Evolutionary conservation across 1,140 invertebrate genomes (phyloP).

Genomic region (honey bee (Apis mellifera)): DNA sequence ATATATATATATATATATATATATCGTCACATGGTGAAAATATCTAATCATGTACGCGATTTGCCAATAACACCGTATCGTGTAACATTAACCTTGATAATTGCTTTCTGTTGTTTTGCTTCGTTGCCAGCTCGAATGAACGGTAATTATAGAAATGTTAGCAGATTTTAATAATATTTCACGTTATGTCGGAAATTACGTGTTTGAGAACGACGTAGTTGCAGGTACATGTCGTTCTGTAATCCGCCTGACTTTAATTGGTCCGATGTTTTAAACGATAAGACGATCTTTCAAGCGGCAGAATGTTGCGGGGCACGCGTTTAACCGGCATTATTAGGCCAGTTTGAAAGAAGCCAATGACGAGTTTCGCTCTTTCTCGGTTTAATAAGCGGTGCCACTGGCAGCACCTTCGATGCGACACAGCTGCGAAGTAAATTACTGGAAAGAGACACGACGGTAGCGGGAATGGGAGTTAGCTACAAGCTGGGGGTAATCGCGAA

Average conservation of each 20-base stretch:
- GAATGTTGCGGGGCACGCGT: slow-evolving; percentile 15
- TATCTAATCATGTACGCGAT: slow-evolving; percentile 6
- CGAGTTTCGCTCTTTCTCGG: slow-evolving; percentile 47
- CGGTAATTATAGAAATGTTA: slow-evolving; percentile 47
- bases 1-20: too few relatives aligned
- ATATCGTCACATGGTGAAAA: slow-evolving; percentile 28
- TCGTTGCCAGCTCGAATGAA: slow-evolving; percentile 19
- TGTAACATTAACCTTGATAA: slow-evolving; percentile 52
- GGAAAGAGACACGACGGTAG: slow-evolving; percentile 35
- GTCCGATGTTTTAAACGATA: slow-evolving; percentile 41
- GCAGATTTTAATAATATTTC: slow-evolving; percentile 36
- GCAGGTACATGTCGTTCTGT: slow-evolving; percentile 11
- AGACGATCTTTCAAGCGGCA: slow-evolving; percentile 31
- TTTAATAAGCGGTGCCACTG: slow-evolving; percentile 52
- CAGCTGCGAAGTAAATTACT: slow-evolving; percentile 69
- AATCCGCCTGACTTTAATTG: slow-evolving; percentile 43
- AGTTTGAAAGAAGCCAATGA: slow-evolving; percentile 33
- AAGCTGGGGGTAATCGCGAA: slow-evolving; percentile 65
- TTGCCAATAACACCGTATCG: slow-evolving; percentile 19
- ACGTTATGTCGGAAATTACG: slow-evolving; percentile 25
- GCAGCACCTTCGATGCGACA: slow-evolving; percentile 51
- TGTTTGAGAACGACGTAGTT: slow-evolving; percentile 9
- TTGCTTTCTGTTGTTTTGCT: slow-evolving; percentile 25
- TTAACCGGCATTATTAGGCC: slow-evolving; percentile 31
- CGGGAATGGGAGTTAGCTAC: slow-evolving; percentile 23